Evolutionary conservation across 2,797 vertebrate genomes (phyloP), one percentile per base, ranked within the genome.

Genomic region (Bucorvus abyssinicus): DNA sequence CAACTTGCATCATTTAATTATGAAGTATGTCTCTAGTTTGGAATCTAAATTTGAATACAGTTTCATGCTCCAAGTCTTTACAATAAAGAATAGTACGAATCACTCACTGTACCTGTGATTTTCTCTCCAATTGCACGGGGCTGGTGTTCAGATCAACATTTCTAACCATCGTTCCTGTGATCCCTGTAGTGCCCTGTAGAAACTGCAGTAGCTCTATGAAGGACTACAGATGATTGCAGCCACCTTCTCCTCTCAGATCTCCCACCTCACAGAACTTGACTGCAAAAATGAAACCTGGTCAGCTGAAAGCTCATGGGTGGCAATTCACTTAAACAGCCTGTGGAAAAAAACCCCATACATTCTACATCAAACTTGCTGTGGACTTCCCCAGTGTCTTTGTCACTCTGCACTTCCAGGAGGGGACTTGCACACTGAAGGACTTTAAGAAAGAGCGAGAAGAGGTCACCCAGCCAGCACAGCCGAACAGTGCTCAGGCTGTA

Each of bases 301-400:
- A 79, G 61, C 47, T 60, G 40, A 70, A 86, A 77, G 49, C 1
- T 3, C 10, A 1, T 17, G 34, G 59, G 52, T 82, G 67, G 40
- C 71, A 90, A 60, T 32, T 49, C 38, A 34, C 24, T 68, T 50
- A 19, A 10, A 22, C 5, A 38, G 52, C 23, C 60, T 55, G 21
- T 24, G 32, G 9, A 64, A 64, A 84, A 34, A 5, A 0, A 36
- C 0, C 23, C 2, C 4, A 17, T 2, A 8, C 2, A 29, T 74
- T 53, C 80, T 29, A 29, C 17, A 44, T 40, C 21, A 56, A 64
- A 60, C 38, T 49, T 55, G n/a, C 47, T 45, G 59, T 81, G 47
- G 45, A 57, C 7, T 82, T 87, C 26, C 38, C 16, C 52, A 47
- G 17, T 18, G 29, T n/a, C 69, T 63, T 45, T 47, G 21, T 30